Evolutionary conservation across 2,113 vertebrate species (phyloP), one percentile per base, ranked within the genome.

Genomic region (Brachyistius frenatus): DNA sequence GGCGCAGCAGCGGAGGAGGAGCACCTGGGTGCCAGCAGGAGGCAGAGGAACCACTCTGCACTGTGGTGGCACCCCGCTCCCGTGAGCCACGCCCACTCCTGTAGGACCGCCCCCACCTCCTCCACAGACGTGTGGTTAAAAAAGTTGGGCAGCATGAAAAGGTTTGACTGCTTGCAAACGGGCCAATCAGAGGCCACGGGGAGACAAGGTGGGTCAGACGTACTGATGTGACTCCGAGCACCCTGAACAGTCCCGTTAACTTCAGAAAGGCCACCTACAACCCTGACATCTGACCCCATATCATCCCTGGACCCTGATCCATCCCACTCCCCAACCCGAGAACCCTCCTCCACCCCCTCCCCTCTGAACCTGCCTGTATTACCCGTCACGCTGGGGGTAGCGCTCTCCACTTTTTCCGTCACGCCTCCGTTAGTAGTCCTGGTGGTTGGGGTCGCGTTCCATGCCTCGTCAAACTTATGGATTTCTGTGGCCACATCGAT

Each of bases 31-130:
- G 90, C 93, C 94, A 97, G 91, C 77, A 98, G 95, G 86, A 97
- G 96, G 92, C 98, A 98, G 85, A 97, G 92, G 90, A 99, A 98
- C 94, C 94, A 94, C 86, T 96, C 93, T 73, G 96, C 49, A 76
- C 93, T 92, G 77, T 65, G 95, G 94, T 97, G 97, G 90, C 97
- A 97, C 77, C 68, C 90, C 0, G 93, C 94, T 72, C 23, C 88
- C 44, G 95, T 89, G 52, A 98, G 94, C 91, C 88, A 89, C 73
- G 83, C 95, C 98, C 97, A 97, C 54, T 94, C 94, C 80, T 31
- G 83, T 41, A 94, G 87, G 31, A 92, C 89, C 0, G 49, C 94
- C 81, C 37, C 46, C 74, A 95, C 94, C 92, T 98, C 94, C 44
- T 73, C 90, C 78, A 89, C 60, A 2, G 88, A 92, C 23, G 89